Conservation (phyloP, 2,113 vertebrate genomes). For the Arizona elegans region DNA sequence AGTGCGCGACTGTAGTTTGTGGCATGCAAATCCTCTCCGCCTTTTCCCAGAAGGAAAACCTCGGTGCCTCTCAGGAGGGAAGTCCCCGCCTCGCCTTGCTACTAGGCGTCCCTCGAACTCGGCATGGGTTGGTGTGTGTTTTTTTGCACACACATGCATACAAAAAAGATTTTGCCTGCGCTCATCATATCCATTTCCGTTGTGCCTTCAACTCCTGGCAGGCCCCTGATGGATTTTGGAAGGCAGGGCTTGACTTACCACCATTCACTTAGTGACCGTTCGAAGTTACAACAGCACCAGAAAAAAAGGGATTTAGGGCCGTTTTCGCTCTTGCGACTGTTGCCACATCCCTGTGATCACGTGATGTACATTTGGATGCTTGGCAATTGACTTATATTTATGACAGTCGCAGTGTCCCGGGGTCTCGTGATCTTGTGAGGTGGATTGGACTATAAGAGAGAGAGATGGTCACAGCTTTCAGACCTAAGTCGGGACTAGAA, state of each 20-base stretch:
- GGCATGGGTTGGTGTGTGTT: neutral
- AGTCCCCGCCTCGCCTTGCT: neutral
- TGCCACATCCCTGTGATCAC: too few species aligned
- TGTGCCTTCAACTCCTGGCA: neutral
- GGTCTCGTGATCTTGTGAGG: too few species aligned
- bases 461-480: too few species aligned
- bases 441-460: too few species aligned
- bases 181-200: neutral
- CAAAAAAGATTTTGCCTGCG: neutral
- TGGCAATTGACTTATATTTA: too few species aligned
- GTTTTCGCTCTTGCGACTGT: too few species aligned
- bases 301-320: too few species aligned
- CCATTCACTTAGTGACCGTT: neutral
- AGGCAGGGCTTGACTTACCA: neutral
- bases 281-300: accelerated
- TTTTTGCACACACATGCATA: neutral
- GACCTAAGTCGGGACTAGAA: too few species aligned
- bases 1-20: neutral
- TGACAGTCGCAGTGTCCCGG: too few species aligned
- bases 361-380: too few species aligned
- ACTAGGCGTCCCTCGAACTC: neutral
- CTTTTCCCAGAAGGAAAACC: neutral
- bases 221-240: neutral
- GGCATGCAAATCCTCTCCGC: neutral
- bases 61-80: neutral